Conservation (phyloP, 2,113 vertebrate genomes). For the Ursus arctos region DNA sequence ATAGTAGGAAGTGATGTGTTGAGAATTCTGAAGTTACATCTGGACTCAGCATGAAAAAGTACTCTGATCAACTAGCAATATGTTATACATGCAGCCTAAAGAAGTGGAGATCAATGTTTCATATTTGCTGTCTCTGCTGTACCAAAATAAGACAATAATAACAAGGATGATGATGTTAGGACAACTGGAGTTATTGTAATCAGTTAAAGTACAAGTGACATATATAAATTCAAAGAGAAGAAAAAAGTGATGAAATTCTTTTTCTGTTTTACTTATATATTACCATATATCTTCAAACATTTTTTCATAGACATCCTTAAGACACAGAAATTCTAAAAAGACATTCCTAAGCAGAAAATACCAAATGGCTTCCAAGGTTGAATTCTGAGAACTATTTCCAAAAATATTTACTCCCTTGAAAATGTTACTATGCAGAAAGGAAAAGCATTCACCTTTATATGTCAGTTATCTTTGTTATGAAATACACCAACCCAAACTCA, state of each 20-base stretch:
- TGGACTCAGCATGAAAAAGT: neutral
- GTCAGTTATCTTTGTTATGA: conserved; percentile 13
- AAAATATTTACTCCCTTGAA: conserved; percentile 33
- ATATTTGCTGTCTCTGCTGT: neutral
- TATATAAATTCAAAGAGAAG: neutral
- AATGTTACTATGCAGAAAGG: conserved; percentile 19
- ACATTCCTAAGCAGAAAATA: conserved; percentile 23
- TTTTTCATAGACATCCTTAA: neutral
- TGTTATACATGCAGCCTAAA: neutral
- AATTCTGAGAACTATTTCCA: conserved; percentile 11
- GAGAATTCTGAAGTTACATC: conserved; percentile 1
- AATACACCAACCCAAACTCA: neutral
- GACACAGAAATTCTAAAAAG: neutral
- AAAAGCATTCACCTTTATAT: neutral
- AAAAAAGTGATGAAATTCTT: neutral
- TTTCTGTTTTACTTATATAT: neutral
- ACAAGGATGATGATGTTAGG: neutral
- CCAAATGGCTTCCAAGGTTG: neutral
- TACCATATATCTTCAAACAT: neutral
- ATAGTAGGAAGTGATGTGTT: neutral
- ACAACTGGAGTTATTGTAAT: neutral
- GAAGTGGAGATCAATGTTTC: neutral
- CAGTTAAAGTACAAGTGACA: neutral
- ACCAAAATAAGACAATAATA: neutral
- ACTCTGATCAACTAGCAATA: neutral